A percentile compares a stretch with the other conserved stretches of the same genome.
Conservation (phyloP, 2,113 vertebrate species). For the Australoheros scitulus region DNA sequence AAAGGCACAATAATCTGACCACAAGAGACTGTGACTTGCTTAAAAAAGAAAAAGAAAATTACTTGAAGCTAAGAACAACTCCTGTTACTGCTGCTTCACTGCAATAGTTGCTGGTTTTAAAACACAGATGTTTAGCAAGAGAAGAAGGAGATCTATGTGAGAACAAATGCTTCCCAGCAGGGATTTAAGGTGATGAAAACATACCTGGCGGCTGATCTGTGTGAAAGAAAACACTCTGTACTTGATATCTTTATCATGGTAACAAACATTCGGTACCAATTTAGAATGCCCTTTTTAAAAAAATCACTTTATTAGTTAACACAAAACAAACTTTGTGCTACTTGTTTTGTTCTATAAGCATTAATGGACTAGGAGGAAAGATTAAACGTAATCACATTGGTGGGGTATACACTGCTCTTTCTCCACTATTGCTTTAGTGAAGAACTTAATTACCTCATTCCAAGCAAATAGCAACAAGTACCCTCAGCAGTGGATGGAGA, state of each 20-base stretch:
- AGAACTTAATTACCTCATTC: constrained; percentile 44
- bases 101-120: not conserved
- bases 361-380: not conserved
- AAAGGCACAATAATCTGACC: not conserved
- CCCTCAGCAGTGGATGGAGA: constrained; percentile 8
- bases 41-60: not conserved
- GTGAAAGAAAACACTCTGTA: not conserved
- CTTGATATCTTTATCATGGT: not conserved
- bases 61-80: not conserved
- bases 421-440: not conserved
- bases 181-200: not conserved
- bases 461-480: constrained; percentile 28
- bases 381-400: not conserved
- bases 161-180: not conserved
- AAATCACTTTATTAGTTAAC: not conserved
- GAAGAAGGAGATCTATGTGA: not conserved
- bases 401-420: not conserved
- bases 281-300: not conserved
- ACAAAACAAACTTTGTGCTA: not conserved
- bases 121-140: not conserved
- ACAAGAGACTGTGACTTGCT: not conserved
- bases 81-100: not conserved
- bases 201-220: not conserved
- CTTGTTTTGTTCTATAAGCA: not conserved
- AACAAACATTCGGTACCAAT: not conserved